Conservation (phyloP, 2,113 vertebrate species). For the Mesoclemmys tuberculata region DNA sequence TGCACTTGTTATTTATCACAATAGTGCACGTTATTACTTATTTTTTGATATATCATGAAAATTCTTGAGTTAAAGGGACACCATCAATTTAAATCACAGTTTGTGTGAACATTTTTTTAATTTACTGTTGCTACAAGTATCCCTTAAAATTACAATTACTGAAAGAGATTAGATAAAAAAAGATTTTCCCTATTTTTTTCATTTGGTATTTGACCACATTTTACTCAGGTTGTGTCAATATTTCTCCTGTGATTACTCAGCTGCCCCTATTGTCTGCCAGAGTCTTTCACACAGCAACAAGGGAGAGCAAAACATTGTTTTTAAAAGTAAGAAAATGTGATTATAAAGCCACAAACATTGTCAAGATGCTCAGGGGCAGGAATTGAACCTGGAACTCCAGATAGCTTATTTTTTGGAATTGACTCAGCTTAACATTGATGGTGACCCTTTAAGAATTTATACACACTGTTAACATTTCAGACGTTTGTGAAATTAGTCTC, state of each 20-base stretch:
- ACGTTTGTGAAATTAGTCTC: not conserved
- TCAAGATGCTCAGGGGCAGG: not conserved
- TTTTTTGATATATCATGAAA: not conserved
- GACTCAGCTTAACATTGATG: not conserved
- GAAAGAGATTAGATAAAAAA: not conserved
- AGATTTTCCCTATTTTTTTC: not conserved
- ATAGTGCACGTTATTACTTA: not conserved
- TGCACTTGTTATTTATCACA: not conserved
- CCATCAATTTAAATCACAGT: not conserved
- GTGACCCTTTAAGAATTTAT: not conserved
- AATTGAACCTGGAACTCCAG: not conserved
- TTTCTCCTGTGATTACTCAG: not conserved
- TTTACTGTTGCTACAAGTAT: not conserved
- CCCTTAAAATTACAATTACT: slow-evolving; percentile 2
- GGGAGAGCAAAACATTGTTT: not conserved
- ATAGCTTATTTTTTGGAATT: not conserved
- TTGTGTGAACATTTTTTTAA: not conserved
- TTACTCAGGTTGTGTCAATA: not conserved
- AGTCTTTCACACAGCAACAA: not conserved
- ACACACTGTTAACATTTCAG: not conserved
- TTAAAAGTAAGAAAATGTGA: not conserved
- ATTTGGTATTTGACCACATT: not conserved
- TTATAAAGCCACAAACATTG: not conserved
- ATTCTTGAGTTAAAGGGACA: not conserved
- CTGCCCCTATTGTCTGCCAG: not conserved